Percentiles rank a stretch among this genome's conserved stretches.
phyloP scores from a whole-genome alignment of 2,797 vertebrate genomes.

The Characodon lateralis region DNA sequence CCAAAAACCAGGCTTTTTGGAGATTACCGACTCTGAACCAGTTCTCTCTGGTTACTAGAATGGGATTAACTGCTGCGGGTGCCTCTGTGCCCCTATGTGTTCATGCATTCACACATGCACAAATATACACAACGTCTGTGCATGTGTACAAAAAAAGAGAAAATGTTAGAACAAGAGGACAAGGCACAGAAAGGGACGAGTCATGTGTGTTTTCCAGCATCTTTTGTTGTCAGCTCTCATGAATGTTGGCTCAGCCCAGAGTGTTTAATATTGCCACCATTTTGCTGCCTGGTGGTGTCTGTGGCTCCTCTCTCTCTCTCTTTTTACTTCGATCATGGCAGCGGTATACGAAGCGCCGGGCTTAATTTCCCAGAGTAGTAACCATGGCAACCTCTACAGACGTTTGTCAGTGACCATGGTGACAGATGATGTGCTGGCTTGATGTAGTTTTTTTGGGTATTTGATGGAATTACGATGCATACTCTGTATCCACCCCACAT shows the following conservation, averaged over 20 bases:
- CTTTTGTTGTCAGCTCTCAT: slow-evolving; percentile 69
- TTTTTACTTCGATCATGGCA: slow-evolving; percentile 61
- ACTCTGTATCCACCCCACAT: neutral
- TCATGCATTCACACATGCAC: slow-evolving; percentile 25
- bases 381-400: slow-evolving; percentile 77
- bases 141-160: slow-evolving; percentile 42
- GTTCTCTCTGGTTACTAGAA: slow-evolving; percentile 81
- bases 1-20: slow-evolving; percentile 80
- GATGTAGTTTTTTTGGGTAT: slow-evolving; percentile 38
- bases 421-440: slow-evolving; percentile 68
- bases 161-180: slow-evolving; percentile 21
- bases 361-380: slow-evolving; percentile 76
- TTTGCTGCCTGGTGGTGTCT: slow-evolving; percentile 71
- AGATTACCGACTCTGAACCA: slow-evolving; percentile 82
- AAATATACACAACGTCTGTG: slow-evolving; percentile 31
- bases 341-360: slow-evolving; percentile 52
- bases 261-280: slow-evolving; percentile 79
- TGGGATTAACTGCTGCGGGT: slow-evolving; percentile 74
- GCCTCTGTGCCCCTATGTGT: slow-evolving; percentile 37
- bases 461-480: neutral
- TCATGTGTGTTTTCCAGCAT: slow-evolving; percentile 34
- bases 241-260: slow-evolving; percentile 60
- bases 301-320: slow-evolving; percentile 50
- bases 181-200: slow-evolving; percentile 20
- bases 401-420: slow-evolving; percentile 75